Evolutionary conservation across 2,888 invertebrate species (phyloP).

Genomic region (Acleris sparsana): DNA sequence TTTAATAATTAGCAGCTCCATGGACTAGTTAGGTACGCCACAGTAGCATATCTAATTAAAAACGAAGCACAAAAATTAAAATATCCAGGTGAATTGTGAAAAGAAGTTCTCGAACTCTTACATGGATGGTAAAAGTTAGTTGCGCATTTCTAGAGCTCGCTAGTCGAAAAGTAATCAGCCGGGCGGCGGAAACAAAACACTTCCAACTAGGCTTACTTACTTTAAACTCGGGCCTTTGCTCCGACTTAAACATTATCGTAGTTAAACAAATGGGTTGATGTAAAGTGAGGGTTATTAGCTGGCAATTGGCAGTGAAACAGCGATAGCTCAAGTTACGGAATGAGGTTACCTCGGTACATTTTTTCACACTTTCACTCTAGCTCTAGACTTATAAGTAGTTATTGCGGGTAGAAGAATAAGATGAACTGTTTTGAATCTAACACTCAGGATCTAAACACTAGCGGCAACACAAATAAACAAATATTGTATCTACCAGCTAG

Average conservation of each 20-base stretch:
- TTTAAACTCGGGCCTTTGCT: slow-evolving; percentile 39
- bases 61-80: slow-evolving; percentile 16
- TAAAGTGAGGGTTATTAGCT: background rate
- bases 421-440: too few relatives aligned
- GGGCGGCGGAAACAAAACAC: slow-evolving; percentile 57
- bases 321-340: background rate
- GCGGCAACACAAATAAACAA: too few relatives aligned
- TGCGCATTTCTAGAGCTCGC: slow-evolving; percentile 54
- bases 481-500: too few relatives aligned
- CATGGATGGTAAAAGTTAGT: slow-evolving; percentile 38
- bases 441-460: too few relatives aligned
- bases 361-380: too few relatives aligned
- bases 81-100: slow-evolving; percentile 42
- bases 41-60: background rate
- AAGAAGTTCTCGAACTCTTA: slow-evolving; percentile 51
- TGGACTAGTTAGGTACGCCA: too few relatives aligned
- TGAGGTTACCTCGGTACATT: too few relatives aligned
- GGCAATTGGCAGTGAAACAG: background rate
- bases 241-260: background rate
- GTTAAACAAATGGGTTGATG: slow-evolving; percentile 6
- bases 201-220: slow-evolving; percentile 45
- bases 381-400: too few relatives aligned
- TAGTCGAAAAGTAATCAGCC: slow-evolving; percentile 65
- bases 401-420: too few relatives aligned
- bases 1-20: too few relatives aligned